Base-by-base conservation (phyloP, 2,888 invertebrate genomes). In the Ochropleura leucogaster region DNA sequence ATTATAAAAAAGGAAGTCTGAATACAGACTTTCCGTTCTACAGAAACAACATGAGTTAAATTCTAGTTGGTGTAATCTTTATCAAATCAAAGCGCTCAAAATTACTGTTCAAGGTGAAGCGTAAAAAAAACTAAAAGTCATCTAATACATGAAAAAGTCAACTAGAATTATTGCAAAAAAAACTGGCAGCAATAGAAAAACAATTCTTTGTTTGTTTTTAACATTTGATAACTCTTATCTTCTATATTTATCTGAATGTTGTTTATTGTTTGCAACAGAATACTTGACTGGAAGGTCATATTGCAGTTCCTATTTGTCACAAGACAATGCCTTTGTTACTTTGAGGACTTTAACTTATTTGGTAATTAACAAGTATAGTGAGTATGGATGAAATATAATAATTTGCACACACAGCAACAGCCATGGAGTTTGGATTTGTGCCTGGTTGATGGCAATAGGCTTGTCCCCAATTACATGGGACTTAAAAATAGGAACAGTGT, bases 151-250 rank as follows among this genome's bases (percentile, higher is more conserved):
- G 30, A 60, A 30, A 47, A 47, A 53, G 10, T 47, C 51, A 4
- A 63, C 46, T n/a, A 74, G 60, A 60, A 42, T 62, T 8, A 59
- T 40, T n/a, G 16, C 63, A 63, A 72, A 63, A 40, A 73, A 44
- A 70, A 47, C 30, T 44, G 16, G 40, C 30, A 44, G 44, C 49
- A 67, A 59, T 69, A 79, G 68, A 68, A 79, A 71, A 66, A 76
- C 47, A 68, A 66, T 77, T 65, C 83, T 77, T 85, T 87, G 87
- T 86, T 82, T 86, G 74, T 85, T 76, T 77, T 84, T 63, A 49
- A 82, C 79, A 79, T 81, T 83, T 72, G 70, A 70, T 79, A 79
- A 66, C 73, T 74, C 74, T 85, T 85, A 85, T 87, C 84, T 82
- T 53, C 51, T 67, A 72, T 79, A 72, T 80, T 69, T 74, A 85